Evolutionary conservation across 2,888 invertebrate genomes (phyloP), one percentile per base, ranked within the genome.

Genomic region (Lucinisca nassula): DNA sequence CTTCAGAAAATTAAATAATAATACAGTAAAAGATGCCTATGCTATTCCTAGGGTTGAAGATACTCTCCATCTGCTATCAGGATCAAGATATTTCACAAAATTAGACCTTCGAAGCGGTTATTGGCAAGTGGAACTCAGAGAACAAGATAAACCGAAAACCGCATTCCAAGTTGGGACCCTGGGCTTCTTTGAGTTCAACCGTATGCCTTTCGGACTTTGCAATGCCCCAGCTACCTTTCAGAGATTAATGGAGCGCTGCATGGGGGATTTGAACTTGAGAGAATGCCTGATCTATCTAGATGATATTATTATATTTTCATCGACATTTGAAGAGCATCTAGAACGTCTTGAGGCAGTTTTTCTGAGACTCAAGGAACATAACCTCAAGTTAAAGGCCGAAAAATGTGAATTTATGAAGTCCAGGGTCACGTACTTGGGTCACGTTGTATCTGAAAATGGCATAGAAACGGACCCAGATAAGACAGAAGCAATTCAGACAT

Each of bases 1-100:
- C 32, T 79, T 55, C 55, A 24, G 77, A 21, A n/a, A 30, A 24
- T 35, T 77, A 17, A 45, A 27, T 17, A 45, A 35, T 21, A 81
- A 83, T 30, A 88, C 88, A 0, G 38, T 72, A 1, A 79, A 84
- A n/a, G 88, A 88, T 74, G 75, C 88, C 3, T 83, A 86, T 45
- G 88, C 90, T 1, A 37, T 91, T 10, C 90, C 90, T 0, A 32
- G 87, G 17, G 82, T 90, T 17, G 84, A 84, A n/a, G 91, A 91
- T 32, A 79, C 84, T n/a, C 38, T 38, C n/a, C n/a, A 72, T n/a
- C 12, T 38, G 40, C 38, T 37, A 40, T 32, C 35, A 3, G 73
- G 73, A 73, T 38, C 38, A 27, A 27, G 40, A 24, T 37, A n/a
- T 12, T 73, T 37, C 12, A 40, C 40, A 2, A 40, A 27, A 27